Evolutionary conservation across 2,888 invertebrate species (phyloP).

Genomic region (Noctua janthina): DNA sequence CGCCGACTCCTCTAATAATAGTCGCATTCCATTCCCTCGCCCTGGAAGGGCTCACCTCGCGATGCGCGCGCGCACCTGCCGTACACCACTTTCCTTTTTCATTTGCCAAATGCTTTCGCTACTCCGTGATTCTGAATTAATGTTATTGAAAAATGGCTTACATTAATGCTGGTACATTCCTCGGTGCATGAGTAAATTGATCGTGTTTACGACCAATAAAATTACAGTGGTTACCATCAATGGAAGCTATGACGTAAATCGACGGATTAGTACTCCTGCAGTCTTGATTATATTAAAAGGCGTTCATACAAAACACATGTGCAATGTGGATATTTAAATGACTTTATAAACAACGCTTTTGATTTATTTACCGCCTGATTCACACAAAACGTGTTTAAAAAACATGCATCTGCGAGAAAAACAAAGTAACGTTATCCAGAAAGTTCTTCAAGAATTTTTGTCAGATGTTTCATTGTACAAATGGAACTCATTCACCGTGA

Average conservation of each 20-base stretch:
- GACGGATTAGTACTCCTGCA: constrained; percentile 19
- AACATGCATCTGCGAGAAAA: background rate
- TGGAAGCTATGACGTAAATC: constrained; percentile 40
- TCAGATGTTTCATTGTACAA: constrained; percentile 54
- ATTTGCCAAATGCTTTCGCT: constrained; percentile 80
- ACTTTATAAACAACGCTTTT: constrained; percentile 20
- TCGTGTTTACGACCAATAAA: constrained; percentile 49
- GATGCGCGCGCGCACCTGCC: constrained; percentile 81
- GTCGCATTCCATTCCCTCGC: constrained; percentile 84
- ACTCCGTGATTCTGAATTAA: constrained; percentile 62
- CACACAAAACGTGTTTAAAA: constrained; percentile 1
- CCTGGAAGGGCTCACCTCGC: constrained; percentile 77
- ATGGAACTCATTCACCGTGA: constrained; percentile 49
- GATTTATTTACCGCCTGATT: constrained; percentile 36
- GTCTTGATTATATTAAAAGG: constrained; percentile 26
- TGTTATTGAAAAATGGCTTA: constrained; percentile 58
- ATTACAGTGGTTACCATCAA: constrained; percentile 22
- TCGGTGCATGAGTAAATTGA: constrained; percentile 33
- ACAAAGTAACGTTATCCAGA: constrained; percentile 20
- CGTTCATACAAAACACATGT: constrained; percentile 30
- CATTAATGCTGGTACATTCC: constrained; percentile 36
- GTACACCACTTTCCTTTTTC: constrained; percentile 85
- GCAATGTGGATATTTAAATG: constrained; percentile 29
- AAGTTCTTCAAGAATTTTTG: constrained; percentile 38
- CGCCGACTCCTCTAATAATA: constrained; percentile 88